These are phyloP conservation scores for Nycteola revayana DNA, from an alignment of 2,888 invertebrate species.

Conservation along the genomic window DNA sequence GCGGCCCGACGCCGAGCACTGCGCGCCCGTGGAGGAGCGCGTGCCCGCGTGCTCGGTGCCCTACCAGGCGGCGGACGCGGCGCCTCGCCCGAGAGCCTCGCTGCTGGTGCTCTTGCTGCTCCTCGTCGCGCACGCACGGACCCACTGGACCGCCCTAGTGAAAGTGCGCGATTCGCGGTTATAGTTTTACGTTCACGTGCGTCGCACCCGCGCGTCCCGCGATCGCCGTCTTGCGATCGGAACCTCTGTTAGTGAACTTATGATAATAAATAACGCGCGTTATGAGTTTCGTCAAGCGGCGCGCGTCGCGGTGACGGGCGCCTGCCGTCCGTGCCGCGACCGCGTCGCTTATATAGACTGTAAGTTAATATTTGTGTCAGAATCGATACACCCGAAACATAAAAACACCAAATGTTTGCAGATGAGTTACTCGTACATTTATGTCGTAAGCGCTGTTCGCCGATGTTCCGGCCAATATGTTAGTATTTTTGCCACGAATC, in stretches of 20 bases:
- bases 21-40: constrained; percentile 87
- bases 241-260: constrained; percentile 79
- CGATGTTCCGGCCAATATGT: constrained; percentile 72
- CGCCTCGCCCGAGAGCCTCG: constrained; percentile 30
- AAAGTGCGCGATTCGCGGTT: constrained; percentile 78
- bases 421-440: constrained; percentile 34
- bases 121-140: constrained; percentile 55
- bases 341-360: constrained; percentile 52
- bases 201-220: constrained; percentile 65
- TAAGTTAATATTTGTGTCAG: constrained; percentile 75
- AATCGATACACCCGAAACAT: constrained; percentile 67
- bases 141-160: constrained; percentile 75
- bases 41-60: constrained; percentile 87
- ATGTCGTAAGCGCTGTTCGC: constrained; percentile 63
- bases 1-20: constrained; percentile 82
- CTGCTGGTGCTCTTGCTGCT: constrained; percentile 38
- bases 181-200: constrained; percentile 80
- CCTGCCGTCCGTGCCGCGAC: constrained; percentile 53
- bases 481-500: constrained; percentile 56
- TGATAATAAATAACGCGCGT: constrained; percentile 75
- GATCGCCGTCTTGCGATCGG: constrained; percentile 66
- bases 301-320: constrained; percentile 51
- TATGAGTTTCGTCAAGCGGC: constrained; percentile 58
- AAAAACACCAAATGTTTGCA: constrained; percentile 65
- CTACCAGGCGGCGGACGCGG: constrained; percentile 85